Conservation (phyloP, 2,888 invertebrate genomes). For the Ochlodes sylvanus region DNA sequence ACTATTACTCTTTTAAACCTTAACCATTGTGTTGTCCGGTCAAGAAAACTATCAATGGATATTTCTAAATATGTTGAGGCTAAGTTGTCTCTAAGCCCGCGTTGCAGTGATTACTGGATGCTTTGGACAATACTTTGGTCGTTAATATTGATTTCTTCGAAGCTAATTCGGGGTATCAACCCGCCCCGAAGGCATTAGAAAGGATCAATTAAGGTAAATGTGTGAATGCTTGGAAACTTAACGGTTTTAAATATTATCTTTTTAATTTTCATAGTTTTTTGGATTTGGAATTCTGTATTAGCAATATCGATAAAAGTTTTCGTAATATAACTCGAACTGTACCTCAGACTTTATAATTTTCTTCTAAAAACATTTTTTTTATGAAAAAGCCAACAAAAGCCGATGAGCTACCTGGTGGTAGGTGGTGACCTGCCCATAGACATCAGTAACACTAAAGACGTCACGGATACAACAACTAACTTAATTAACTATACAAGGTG, state of each 20-base stretch:
- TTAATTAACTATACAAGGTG: no score
- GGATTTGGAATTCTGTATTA: no score
- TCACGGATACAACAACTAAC: no score
- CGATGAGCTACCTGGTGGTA: no score
- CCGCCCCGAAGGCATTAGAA: conserved; percentile 59
- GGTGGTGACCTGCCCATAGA: no score
- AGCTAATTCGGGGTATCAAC: conserved; percentile 60
- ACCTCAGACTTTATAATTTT: no score
- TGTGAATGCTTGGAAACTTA: conserved; percentile 38
- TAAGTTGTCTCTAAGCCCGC: neutral
- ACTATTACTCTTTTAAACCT: conserved; percentile 4
- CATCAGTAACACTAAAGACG: no score
- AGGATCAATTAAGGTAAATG: conserved; percentile 41
- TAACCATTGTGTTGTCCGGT: neutral
- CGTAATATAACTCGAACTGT: no score
- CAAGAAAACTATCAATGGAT: conserved; percentile 1
- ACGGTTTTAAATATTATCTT: conserved; percentile 18
- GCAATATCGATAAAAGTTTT: no score
- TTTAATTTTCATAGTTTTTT: neutral
- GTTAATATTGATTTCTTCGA: conserved; percentile 69
- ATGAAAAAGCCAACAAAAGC: no score
- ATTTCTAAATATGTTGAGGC: neutral
- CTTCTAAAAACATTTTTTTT: no score
- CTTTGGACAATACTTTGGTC: conserved; percentile 63
- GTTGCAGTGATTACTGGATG: conserved; percentile 56